These are phyloP conservation scores for Ptilonorhynchus violaceus DNA, from an alignment of 2,113 vertebrate species.

Conservation along the genomic window DNA sequence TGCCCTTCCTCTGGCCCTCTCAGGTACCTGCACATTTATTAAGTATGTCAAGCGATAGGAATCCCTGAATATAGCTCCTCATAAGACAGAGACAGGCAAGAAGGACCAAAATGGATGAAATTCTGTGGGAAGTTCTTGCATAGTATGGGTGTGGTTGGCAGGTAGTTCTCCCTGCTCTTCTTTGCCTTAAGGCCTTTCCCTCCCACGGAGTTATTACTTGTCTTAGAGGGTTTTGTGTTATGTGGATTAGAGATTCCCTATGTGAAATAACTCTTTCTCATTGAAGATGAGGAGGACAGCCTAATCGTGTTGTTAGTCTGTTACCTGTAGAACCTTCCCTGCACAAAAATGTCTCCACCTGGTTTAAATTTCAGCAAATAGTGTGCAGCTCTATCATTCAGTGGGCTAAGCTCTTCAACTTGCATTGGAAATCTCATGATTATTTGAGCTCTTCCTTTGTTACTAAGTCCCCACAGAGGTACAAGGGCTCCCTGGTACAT, in stretches of 20 bases:
- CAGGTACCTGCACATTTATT: not conserved
- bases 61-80: not conserved
- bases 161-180: not conserved
- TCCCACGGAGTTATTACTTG: not conserved
- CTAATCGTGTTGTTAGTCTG: not conserved
- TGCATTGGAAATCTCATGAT: not conserved
- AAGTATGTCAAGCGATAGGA: not conserved
- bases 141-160: not conserved
- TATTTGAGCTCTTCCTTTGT: not conserved
- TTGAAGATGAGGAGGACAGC: not conserved
- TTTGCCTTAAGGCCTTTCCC: not conserved
- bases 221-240: not conserved
- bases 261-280: not conserved
- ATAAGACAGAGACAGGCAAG: not conserved
- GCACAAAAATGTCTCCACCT: not conserved
- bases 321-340: not conserved
- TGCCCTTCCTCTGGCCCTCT: not conserved
- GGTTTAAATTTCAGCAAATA: not conserved
- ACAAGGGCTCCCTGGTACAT: not conserved
- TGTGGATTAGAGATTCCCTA: not conserved
- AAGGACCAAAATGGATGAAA: not conserved
- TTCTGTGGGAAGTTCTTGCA: not conserved
- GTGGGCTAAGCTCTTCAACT: not conserved
- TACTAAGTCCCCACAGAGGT: not conserved
- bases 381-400: not conserved